Conservation (phyloP, 2,113 vertebrate species). For the Sylvilagus bachmani region DNA sequence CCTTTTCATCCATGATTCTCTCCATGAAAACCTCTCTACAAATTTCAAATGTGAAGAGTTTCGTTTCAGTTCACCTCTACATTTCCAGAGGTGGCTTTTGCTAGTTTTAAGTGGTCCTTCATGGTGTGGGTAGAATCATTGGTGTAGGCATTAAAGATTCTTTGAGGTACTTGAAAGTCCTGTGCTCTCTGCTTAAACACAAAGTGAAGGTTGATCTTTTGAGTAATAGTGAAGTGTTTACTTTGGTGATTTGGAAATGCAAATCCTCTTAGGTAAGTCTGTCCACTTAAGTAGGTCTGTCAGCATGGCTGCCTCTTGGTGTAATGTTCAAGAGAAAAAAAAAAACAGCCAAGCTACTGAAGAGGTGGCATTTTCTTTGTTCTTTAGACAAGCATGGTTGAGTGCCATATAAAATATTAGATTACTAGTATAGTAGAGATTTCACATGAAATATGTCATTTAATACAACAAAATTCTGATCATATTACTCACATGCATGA, state of each 20-base stretch:
- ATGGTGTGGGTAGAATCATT: background rate
- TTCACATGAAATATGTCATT: background rate
- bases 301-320: fast-evolving
- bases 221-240: background rate
- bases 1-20: background rate
- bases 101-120: background rate
- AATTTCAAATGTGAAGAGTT: background rate
- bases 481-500: background rate
- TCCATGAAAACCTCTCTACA: background rate
- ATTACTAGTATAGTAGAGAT: background rate
- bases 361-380: background rate
- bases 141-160: background rate
- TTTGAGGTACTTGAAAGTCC: background rate
- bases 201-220: background rate
- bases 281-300: fast-evolving
- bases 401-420: background rate
- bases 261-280: no score
- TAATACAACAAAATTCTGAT: background rate
- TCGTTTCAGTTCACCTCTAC: fast-evolving
- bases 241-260: background rate
- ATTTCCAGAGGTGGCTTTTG: background rate
- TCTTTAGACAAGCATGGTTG: background rate
- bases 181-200: background rate
- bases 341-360: background rate
- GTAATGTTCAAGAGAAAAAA: background rate